These are phyloP conservation scores for human DNA, from an alignment of 2,113 vertebrate genomes.

Conservation along the genomic window GRCh38 chrX:23469501-23470000, in stretches of 20 bases:
- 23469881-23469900: not conserved
- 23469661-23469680: not conserved
- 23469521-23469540: not conserved
- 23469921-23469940: not conserved
- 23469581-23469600: not conserved
- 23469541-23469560: not conserved
- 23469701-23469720: not conserved
- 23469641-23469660: not conserved
- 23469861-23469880: not conserved
- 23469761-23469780: not conserved
- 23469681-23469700: not conserved
- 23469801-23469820: not conserved
- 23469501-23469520: not conserved
- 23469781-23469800: not conserved
- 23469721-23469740: not conserved
- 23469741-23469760: not conserved
- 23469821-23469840: not conserved
- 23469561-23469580: not conserved
- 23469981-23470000: not conserved
- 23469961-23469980: not conserved
- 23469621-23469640: not conserved
- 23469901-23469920: not conserved
- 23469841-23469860: not conserved
- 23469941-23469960: not conserved
- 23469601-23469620: not conserved